Base-by-base conservation (phyloP, 2,113 vertebrate species). In the Ceyx melanurus region DNA sequence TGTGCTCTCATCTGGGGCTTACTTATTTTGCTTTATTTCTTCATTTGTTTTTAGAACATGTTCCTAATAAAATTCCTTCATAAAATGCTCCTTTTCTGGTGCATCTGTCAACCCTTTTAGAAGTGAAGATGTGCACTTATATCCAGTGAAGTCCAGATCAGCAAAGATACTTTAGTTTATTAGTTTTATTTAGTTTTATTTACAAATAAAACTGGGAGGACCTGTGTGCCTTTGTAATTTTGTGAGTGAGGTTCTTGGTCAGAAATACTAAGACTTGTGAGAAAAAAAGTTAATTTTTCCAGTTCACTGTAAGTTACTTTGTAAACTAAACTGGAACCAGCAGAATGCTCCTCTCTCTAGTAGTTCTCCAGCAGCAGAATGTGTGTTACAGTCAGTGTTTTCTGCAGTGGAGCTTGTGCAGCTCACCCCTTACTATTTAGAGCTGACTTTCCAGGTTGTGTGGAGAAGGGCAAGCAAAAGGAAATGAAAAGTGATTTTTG, bases 401-500 rank as follows among this genome's bases (percentile, higher is more conserved):
- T 56, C 42, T 87, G 46, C 62, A 35, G 0, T 2, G 0, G 18
- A 79, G 42, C 25, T 86, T 50, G 6, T 0, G 1, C 68, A 72
- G 53, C 67, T 93, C 72, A 26, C 70, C 25, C 3, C 0, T 74
- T 86, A 84, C 53, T 67, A 31, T 72, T 89, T 71, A 67, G 56
- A 57, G 66, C 65, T 79, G 71, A 74, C 31, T 92, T 91, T 74
- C 26, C 50, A 78, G 53, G 21, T 60, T 95, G 62, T 71, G 42
- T 83, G 40, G 71, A 90, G 70, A 90, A 62, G 40, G 54, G 43
- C 58, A 77, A 71, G 51, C 35, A 73, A 82, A 91, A 91, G 94
- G 91, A 96, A 95, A 91, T 84, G 46, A 95, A 72, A 89, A 78
- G 83, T 93, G 72, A 68, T 77, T 91, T 94, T 90, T 93, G 65